Conservation (phyloP, 2,113 vertebrate genomes). For the Connochaetes taurinus region DNA sequence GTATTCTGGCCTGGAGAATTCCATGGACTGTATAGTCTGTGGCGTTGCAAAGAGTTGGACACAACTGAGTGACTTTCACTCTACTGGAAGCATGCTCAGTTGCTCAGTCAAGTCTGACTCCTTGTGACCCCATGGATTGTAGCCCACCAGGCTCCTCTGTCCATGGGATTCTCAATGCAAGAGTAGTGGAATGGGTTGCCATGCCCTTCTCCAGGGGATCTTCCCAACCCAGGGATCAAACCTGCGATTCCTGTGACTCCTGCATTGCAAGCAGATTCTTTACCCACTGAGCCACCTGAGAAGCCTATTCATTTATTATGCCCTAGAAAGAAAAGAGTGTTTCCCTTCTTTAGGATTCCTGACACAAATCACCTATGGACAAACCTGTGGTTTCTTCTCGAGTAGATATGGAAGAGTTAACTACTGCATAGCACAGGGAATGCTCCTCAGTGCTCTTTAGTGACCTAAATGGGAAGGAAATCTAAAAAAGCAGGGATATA, state of each 20-base stretch:
- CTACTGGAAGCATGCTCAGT: background rate
- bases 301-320: background rate
- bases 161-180: background rate
- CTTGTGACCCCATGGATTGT: background rate
- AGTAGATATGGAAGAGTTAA: background rate
- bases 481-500: background rate
- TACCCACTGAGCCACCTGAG: background rate
- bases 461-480: background rate
- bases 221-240: background rate
- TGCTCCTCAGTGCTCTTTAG: background rate
- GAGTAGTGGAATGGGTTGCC: background rate
- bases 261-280: background rate
- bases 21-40: background rate
- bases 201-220: background rate
- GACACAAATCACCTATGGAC: background rate
- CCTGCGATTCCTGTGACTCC: background rate
- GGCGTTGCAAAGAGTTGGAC: background rate
- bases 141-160: background rate
- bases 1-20: background rate
- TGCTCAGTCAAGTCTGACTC: background rate
- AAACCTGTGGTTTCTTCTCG: background rate
- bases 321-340: background rate
- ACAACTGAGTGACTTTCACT: background rate
- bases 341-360: background rate
- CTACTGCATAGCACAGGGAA: background rate